Base-by-base conservation (phyloP, 2,888 invertebrate genomes). In the Parasteatoda lunata region DNA sequence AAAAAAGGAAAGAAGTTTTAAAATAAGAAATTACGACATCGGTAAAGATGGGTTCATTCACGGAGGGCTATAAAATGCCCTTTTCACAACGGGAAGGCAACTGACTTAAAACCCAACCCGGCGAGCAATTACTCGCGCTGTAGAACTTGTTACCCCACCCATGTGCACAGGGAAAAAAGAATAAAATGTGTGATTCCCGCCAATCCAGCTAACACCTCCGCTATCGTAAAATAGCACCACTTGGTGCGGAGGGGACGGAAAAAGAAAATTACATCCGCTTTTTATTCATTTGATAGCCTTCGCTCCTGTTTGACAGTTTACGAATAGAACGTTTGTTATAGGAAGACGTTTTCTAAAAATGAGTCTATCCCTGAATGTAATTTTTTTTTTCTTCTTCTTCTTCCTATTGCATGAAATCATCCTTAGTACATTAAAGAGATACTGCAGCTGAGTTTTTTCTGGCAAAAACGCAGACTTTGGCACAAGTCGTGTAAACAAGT, bases 131-230 rank as follows among this genome's bases (percentile, higher is more conserved):
- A 83, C 77, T 77, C 52, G 51, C 47, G 49, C 64, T 47, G 77
- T 77, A 83, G 77, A 83, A 83, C 64, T 83, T 83, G 83, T 83
- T 77, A 77, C 76, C 81, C 81, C 75, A 75, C 81, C 71, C 83
- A 1, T 48, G 54, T 30, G 70, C 76, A 59, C 76, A 75, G 51
- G 52, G 52, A 73, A 82, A 54, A 59, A n/a, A 59, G n/a, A 59
- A 59, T 13, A 30, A 73, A 82, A 54, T 77, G 83, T 77, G 83
- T 47, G 77, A 83, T 71, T 73, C 77, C 83, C 83, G 77, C 83
- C 83, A 82, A 76, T 82, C 49, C 69, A 48, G 64, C 82, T 76
- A 70, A 83, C 83, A 83, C 83, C 83, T 83, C 65, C 59, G 54
- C 65, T 59, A 82, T 82, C 83, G 71, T 71, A 83, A 80, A 80